Evolutionary conservation across 2,113 vertebrate genomes (phyloP), one percentile per base, ranked within the genome.

Genomic region (Oreochromis aureus): DNA sequence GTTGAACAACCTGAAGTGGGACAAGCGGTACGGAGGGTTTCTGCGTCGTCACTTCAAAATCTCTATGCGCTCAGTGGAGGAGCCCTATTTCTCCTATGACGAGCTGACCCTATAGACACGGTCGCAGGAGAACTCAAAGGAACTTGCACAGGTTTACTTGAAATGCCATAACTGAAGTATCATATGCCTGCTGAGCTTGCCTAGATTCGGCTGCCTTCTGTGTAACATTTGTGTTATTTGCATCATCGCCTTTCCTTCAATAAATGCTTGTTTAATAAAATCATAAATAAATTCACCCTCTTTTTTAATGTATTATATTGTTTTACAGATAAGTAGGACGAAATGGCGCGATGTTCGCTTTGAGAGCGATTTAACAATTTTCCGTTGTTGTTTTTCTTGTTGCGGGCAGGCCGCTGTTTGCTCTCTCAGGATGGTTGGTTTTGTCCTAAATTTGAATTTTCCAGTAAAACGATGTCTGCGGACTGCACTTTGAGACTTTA

Each of bases 1-100:
- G 95, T 94, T 98, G 46, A 98, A 97, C 94, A 99, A 98, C 95
- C 96, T 99, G 59, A 98, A 97, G 89, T 99, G 98, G 98, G 97
- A 98, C 96, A 99, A 99, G 93, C 96, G 98, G 19, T 99, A 99
- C 7, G 99, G 98, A 1, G 97, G 98, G 5, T 99, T 98, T 94
- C 97, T 99, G 94, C 94, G 98, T 71, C 97, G 98, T 61, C 98
- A 99, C 94, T 99, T 98, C 97, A 99, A 99, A 95, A 96, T 98
- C 86, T 97, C 96, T 1, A 96, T 97, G 0, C 96, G 98, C 27
- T 97, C 98, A 0, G 96, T 96, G 2, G 98, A 99, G 92, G 97
- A 98, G 58, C 98, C 98, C 41, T 95, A 81, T 9, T 96, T 79
- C 10, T 94, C 96, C 84, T 96, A 97, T 27, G 97, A 98, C 82